Evolutionary conservation across 2,797 vertebrate genomes (phyloP).

Genomic region (Kryptolebias ocellatus): DNA sequence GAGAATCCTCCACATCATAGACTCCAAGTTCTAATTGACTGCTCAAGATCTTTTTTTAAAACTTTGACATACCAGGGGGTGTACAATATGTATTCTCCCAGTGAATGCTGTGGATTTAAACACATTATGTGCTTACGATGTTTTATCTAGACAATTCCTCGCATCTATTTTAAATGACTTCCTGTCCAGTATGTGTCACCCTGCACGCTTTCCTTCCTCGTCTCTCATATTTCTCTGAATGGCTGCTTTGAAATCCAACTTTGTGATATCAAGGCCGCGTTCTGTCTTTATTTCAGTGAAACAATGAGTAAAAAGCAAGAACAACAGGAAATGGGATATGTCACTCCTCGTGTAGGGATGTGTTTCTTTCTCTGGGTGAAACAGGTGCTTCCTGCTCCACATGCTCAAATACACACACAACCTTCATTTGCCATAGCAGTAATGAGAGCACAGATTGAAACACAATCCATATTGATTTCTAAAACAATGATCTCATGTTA

Average conservation of each 20-base stretch:
- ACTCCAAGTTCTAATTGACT: no score
- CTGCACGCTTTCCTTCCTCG: constrained; percentile 49
- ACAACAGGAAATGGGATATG: constrained; percentile 70
- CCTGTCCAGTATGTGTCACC: constrained; percentile 42
- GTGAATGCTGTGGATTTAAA: background rate
- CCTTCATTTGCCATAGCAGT: constrained; percentile 46
- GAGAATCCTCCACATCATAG: no score
- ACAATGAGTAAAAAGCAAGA: constrained; percentile 67
- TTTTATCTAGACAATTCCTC: background rate
- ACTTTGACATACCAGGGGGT: no score
- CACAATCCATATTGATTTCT: constrained; percentile 45
- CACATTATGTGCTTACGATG: background rate
- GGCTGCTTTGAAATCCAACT: constrained; percentile 67
- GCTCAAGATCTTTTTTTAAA: no score
- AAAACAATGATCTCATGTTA: constrained; percentile 46
- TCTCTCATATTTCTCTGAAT: constrained; percentile 46
- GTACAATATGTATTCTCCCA: no score
- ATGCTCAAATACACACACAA: constrained; percentile 34
- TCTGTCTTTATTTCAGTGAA: constrained; percentile 56
- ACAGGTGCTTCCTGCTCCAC: constrained; percentile 74
- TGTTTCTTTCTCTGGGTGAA: constrained; percentile 31
- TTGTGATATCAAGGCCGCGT: constrained; percentile 50
- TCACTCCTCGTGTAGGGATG: constrained; percentile 60
- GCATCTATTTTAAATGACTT: constrained; percentile 32
- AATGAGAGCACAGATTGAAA: constrained; percentile 60